Evolutionary conservation across 2,113 vertebrate genomes (phyloP).

Genomic region (Brachypodius melanocephalos): DNA sequence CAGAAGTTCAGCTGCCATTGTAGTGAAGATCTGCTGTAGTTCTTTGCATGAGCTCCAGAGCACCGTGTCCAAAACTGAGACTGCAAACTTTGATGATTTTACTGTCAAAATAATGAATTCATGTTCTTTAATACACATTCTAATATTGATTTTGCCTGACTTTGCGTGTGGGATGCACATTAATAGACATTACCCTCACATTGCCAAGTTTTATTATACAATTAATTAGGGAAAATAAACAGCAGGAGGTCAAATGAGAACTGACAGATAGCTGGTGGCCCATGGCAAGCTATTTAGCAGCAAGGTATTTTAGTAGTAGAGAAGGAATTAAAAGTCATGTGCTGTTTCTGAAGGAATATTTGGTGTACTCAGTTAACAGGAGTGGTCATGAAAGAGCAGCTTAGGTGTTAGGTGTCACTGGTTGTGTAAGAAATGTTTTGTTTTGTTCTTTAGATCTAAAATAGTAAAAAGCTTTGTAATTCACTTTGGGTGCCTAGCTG

Average conservation of each 20-base stretch:
- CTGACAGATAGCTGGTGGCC: neutral
- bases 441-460: neutral
- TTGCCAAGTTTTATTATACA: neutral
- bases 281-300: neutral
- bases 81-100: neutral
- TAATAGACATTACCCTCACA: neutral
- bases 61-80: rapidly evolving
- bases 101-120: neutral
- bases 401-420: neutral
- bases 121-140: neutral
- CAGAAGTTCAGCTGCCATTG: neutral
- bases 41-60: neutral
- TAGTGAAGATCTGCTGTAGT: neutral
- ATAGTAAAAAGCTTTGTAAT: neutral
- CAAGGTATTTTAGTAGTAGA: neutral
- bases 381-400: neutral
- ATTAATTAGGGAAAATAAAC: neutral
- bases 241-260: neutral
- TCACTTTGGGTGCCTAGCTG: neutral
- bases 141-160: neutral
- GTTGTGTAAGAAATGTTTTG: neutral
- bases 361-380: neutral
- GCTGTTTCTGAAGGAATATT: neutral
- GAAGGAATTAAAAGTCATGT: neutral
- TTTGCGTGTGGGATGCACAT: neutral